A percentile compares a stretch with the other conserved stretches of the same genome.
Conservation (phyloP, 2,888 invertebrate genomes). For the Heliconius ethilla region DNA sequence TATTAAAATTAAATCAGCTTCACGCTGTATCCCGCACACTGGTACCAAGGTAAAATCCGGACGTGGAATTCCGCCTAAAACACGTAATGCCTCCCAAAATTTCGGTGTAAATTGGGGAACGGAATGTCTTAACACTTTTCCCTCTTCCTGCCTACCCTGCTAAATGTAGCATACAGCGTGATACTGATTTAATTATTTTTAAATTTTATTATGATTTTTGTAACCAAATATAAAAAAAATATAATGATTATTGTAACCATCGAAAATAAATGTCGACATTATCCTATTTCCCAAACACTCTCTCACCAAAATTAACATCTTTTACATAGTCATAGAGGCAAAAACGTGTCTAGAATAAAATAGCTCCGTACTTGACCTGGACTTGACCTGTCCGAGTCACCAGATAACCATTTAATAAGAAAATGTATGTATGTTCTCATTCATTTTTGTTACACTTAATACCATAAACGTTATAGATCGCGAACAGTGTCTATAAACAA, state of each 20-base stretch:
- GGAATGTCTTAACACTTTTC: too few species aligned
- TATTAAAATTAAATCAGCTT: too few species aligned
- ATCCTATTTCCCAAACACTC: conserved; percentile 2
- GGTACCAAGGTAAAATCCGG: too few species aligned
- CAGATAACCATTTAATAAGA: background rate
- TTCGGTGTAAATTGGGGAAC: too few species aligned
- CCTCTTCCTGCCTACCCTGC: too few species aligned
- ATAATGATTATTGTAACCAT: background rate
- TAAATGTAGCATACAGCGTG: too few species aligned
- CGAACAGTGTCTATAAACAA: conserved; percentile 58
- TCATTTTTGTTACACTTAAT: conserved; percentile 17
- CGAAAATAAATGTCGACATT: background rate
- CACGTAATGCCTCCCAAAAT: too few species aligned
- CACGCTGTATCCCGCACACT: too few species aligned
- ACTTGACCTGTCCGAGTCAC: conserved; percentile 26
- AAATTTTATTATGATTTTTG: too few species aligned
- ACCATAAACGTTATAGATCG: conserved; percentile 43
- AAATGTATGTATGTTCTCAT: conserved; percentile 7
- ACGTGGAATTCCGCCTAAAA: too few species aligned
- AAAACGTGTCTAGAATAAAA: conserved; percentile 36
- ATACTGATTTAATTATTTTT: too few species aligned
- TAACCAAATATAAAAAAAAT: too few species aligned
- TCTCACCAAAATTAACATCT: conserved; percentile 24
- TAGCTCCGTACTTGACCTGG: conserved; percentile 28
- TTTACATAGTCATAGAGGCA: conserved; percentile 27